Conservation (phyloP, 2,797 vertebrate species). For the Helostoma temminkii region DNA sequence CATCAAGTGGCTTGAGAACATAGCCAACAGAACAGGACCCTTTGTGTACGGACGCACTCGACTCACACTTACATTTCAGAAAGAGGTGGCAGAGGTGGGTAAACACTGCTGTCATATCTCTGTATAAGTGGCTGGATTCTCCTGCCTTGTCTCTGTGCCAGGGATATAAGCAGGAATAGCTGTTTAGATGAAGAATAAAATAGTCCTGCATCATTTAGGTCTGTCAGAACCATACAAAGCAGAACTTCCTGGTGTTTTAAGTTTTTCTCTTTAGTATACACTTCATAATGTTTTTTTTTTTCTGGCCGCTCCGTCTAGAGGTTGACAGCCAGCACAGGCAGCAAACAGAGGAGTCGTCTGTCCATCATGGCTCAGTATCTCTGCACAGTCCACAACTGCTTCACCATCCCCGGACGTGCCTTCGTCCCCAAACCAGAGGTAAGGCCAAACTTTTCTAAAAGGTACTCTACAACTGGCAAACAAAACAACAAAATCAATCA, state of each 20-base stretch:
- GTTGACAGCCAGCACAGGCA: constrained; percentile 88
- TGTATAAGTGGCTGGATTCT: too few relatives aligned
- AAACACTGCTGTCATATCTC: neutral
- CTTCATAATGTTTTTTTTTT: neutral
- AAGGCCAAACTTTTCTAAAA: constrained; percentile 49
- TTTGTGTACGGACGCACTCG: constrained; percentile 91
- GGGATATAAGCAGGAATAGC: neutral
- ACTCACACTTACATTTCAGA: constrained; percentile 97
- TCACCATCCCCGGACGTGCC: constrained; percentile 92
- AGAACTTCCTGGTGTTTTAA: neutral
- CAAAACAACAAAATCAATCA: neutral
- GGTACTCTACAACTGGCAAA: neutral
- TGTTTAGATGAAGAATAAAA: neutral
- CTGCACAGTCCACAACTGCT: constrained; percentile 88
- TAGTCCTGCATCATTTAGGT: neutral
- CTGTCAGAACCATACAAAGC: constrained; percentile 1
- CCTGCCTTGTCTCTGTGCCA: neutral
- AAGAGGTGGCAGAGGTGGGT: constrained; percentile 93
- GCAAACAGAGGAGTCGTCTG: constrained; percentile 92
- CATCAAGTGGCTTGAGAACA: constrained; percentile 91
- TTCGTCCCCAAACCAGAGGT: constrained; percentile 96
- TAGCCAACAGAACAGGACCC: constrained; percentile 88
- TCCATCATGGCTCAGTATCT: constrained; percentile 96
- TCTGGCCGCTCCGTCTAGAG: constrained; percentile 81
- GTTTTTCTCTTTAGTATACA: neutral